Conservation (phyloP, 2,888 invertebrate species). For the Metallyticus violacea region DNA sequence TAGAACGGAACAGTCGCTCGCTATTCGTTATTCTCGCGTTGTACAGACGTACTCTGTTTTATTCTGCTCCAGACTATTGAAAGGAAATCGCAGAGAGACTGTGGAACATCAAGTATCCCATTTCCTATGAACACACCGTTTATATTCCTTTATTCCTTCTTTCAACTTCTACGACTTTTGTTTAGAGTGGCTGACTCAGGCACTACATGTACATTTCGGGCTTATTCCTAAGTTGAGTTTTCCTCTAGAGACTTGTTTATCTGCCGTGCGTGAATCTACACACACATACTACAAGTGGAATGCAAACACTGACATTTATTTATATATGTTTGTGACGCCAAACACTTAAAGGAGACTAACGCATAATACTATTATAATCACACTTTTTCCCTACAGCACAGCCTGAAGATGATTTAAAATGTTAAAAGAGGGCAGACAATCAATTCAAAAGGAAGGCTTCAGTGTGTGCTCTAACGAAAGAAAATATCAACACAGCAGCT, state of each 20-base stretch:
- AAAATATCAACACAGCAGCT: too few relatives aligned
- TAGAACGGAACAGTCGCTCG: not conserved
- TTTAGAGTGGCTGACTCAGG: not conserved
- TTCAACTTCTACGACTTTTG: not conserved
- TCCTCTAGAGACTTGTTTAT: not conserved
- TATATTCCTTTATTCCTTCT: not conserved
- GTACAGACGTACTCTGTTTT: not conserved
- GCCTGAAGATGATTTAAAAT: too few relatives aligned
- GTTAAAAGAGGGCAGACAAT: too few relatives aligned
- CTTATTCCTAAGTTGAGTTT: not conserved
- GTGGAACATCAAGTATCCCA: not conserved
- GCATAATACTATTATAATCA: too few relatives aligned
- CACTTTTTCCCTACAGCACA: too few relatives aligned
- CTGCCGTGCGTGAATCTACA: too few relatives aligned
- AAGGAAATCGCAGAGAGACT: not conserved
- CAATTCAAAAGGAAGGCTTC: too few relatives aligned
- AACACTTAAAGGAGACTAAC: too few relatives aligned
- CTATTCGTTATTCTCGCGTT: not conserved
- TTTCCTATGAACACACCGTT: not conserved
- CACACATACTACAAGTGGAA: too few relatives aligned
- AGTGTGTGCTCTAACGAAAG: too few relatives aligned
- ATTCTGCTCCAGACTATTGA: not conserved
- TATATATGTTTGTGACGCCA: too few relatives aligned
- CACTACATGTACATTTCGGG: not conserved
- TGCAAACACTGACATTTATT: too few relatives aligned